These are phyloP conservation scores for Trachelipus rathkii DNA, from an alignment of 1,140 invertebrate species.

Conservation along the genomic window DNA sequence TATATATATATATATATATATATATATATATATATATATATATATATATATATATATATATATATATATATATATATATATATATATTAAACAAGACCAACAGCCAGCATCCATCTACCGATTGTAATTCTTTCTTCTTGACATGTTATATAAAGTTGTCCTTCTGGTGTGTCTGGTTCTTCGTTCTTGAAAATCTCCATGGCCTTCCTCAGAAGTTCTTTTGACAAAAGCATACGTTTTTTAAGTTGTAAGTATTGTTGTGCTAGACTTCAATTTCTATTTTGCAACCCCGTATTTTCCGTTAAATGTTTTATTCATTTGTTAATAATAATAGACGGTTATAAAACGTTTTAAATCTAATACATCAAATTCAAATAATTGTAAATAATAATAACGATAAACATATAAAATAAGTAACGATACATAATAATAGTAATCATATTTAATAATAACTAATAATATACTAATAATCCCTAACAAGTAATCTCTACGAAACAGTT, in stretches of 20 bases:
- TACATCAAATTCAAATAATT: too few species aligned
- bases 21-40: neutral
- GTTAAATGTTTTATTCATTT: too few species aligned
- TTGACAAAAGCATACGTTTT: constrained; percentile 41
- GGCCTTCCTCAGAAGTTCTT: constrained; percentile 39
- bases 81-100: constrained; percentile 28
- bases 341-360: too few species aligned
- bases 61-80: constrained; percentile 15
- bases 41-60: constrained; percentile 15
- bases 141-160: constrained; percentile 36
- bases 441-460: too few species aligned
- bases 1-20: too few species aligned
- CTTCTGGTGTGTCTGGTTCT: constrained; percentile 40
- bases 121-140: constrained; percentile 42
- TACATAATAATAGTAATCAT: too few species aligned
- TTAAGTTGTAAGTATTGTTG: constrained; percentile 39
- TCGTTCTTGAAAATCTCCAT: constrained; percentile 42
- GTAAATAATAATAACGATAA: too few species aligned
- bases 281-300: too few species aligned
- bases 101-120: constrained; percentile 44
- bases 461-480: too few species aligned
- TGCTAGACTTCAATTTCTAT: constrained; percentile 27
- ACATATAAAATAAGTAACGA: too few species aligned
- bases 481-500: too few species aligned
- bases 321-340: too few species aligned